Evolutionary conservation across 2,888 invertebrate species (phyloP), one percentile per base, ranked within the genome.

Genomic region (Proisotoma minuta): DNA sequence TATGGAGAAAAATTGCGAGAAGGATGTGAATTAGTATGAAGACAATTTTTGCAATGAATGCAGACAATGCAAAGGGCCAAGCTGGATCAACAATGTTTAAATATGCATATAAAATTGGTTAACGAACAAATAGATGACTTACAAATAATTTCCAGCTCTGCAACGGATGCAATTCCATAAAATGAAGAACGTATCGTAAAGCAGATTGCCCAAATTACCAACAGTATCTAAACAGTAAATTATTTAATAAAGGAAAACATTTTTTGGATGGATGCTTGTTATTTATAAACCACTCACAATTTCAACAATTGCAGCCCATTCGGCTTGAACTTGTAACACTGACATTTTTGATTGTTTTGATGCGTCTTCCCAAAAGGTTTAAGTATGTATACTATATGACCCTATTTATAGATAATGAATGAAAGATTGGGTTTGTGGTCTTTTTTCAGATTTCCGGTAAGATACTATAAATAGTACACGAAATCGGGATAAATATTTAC

Each of bases 271-370:
- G 5, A 54, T 39, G 12, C 3, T 4, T 4, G 28, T n/a, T 15
- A 52, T 50, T 10, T 50, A 3, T 49, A n/a, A n/a, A n/a, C 15
- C 24, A 39, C 61, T 66, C 47, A 66, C 66, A 60, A 66, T 59
- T 53, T 66, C 66, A 29, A 66, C 66, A 15, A 66, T 63, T 49
- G 66, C 66, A n/a, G 66, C 59, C 66, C 66, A 66, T 59, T 66
- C 66, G 22, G 66, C 66, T 56, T 66, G 66, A 20, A 66, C 63
- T 62, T 66, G 66, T 20, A 66, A 52, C 15, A 66, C 62, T 27
- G 66, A 66, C 66, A 66, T 66, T 66, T 50, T 26, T n/a, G n/a
- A n/a, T n/a, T n/a, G n/a, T n/a, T n/a, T n/a, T n/a, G n/a, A n/a
- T n/a, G n/a, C n/a, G n/a, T n/a, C n/a, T n/a, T n/a, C n/a, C n/a